Percentiles rank a stretch among this genome's conserved stretches.
These are phyloP conservation scores for Isaurus tuberculatus DNA, from an alignment of 92 coral and sea anemone genomes.

Conservation along the genomic window DNA sequence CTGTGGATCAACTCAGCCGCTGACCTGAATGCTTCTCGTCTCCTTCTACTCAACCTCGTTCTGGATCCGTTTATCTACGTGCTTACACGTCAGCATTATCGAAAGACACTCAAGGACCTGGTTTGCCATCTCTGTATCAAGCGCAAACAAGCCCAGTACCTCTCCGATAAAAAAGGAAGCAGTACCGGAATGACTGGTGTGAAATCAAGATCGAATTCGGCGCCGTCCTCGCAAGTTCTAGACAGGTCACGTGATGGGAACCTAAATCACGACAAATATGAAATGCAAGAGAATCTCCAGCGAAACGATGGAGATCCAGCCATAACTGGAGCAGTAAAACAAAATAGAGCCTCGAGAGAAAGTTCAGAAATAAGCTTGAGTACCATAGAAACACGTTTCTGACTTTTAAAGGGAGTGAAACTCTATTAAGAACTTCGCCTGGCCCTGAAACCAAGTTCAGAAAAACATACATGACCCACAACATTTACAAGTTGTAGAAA, in stretches of 20 bases:
- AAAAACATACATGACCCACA: too few relatives aligned
- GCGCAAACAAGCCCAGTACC: neutral
- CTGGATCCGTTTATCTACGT: conserved; percentile 47
- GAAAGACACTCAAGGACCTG: conserved; percentile 28
- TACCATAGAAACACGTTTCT: conserved; percentile 1
- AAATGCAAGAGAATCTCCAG: neutral
- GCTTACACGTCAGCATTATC: conserved; percentile 44
- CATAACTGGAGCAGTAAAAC: neutral
- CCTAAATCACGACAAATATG: neutral
- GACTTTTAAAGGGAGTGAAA: neutral
- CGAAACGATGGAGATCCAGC: neutral
- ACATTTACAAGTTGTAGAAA: too few relatives aligned
- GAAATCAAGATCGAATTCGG: conserved; percentile 34
- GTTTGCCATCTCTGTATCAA: conserved; percentile 20
- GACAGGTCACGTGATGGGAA: conserved; percentile 30
- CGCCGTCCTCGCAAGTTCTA: conserved; percentile 19
- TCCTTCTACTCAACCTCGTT: conserved; percentile 43
- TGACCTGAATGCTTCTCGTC: conserved; percentile 35
- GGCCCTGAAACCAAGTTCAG: too few relatives aligned
- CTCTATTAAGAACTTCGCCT: too few relatives aligned
- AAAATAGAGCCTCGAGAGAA: neutral
- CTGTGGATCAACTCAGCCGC: conserved; percentile 40
- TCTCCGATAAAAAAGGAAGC: conserved; percentile 30
- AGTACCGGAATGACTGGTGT: conserved; percentile 23
- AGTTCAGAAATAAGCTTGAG: neutral